Evolutionary conservation across 2,113 vertebrate species (phyloP).

Genomic region (Phocoena sinus): DNA sequence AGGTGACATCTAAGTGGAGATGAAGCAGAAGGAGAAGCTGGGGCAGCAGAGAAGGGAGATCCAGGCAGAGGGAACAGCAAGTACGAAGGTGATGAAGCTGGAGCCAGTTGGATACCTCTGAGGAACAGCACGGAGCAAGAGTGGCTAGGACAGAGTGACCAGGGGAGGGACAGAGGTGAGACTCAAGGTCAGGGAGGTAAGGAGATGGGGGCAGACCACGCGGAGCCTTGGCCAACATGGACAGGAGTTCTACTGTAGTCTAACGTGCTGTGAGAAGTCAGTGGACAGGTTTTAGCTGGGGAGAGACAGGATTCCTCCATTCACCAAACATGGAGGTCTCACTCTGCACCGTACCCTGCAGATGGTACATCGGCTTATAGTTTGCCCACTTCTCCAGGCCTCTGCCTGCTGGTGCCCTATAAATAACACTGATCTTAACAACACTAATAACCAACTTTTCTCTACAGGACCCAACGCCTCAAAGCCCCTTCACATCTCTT

Average conservation of each 20-base stretch:
- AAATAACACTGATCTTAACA: background rate
- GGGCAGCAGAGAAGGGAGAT: background rate
- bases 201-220: background rate
- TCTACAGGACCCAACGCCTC: background rate
- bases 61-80: background rate
- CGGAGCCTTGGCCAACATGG: background rate
- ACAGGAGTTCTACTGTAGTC: background rate
- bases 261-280: background rate
- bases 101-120: background rate
- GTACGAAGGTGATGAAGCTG: rapidly evolving
- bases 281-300: background rate
- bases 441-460: background rate
- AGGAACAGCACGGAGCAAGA: background rate
- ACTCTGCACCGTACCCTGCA: background rate
- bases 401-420: background rate
- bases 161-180: background rate
- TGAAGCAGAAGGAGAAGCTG: no score
- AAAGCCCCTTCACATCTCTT: background rate
- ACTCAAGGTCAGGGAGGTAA: background rate
- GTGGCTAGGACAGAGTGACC: background rate
- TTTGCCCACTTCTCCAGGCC: background rate
- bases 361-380: rapidly evolving
- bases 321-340: background rate
- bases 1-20: background rate
- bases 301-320: background rate